phyloP scores from a whole-genome alignment of 2,113 vertebrate genomes.

The Pleuronectes platessa region DNA sequence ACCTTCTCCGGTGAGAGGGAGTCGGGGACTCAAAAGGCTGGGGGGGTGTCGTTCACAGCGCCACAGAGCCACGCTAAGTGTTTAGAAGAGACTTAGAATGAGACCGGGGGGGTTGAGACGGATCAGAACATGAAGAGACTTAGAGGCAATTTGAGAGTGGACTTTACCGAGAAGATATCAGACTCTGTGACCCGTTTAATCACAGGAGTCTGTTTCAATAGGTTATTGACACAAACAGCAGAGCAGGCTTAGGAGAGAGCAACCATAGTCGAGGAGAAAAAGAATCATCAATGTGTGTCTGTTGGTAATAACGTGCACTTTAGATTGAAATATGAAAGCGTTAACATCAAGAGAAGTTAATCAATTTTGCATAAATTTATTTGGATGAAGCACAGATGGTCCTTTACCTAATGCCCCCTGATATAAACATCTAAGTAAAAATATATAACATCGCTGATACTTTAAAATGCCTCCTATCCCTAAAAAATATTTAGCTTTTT shows the following conservation, averaged over 20 bases:
- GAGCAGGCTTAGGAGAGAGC: background rate
- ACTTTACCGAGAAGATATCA: too few relatives aligned
- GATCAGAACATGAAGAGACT: background rate
- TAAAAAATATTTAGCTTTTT: background rate
- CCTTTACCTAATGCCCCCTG: background rate
- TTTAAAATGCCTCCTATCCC: background rate
- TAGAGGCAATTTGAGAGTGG: too few relatives aligned
- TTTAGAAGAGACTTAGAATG: background rate
- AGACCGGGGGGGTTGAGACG: background rate
- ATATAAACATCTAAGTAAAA: constrained; percentile 4
- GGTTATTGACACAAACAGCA: too few relatives aligned
- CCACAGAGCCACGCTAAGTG: background rate
- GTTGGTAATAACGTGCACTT: constrained; percentile 3
- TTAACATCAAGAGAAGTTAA: constrained; percentile 23
- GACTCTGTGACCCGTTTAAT: too few relatives aligned
- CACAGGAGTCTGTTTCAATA: too few relatives aligned
- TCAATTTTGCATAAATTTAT: constrained; percentile 13
- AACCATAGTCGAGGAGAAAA: background rate
- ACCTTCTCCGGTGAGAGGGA: constrained; percentile 91
- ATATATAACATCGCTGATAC: background rate
- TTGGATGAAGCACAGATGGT: constrained; percentile 7
- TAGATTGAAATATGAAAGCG: constrained; percentile 1
- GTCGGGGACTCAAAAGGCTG: background rate
- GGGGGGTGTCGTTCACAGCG: background rate
- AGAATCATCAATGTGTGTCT: background rate